A percentile compares a stretch with the other conserved stretches of the same genome.
phyloP scores from a whole-genome alignment of 2,888 invertebrate species.

The Synanthedon formicaeformis region DNA sequence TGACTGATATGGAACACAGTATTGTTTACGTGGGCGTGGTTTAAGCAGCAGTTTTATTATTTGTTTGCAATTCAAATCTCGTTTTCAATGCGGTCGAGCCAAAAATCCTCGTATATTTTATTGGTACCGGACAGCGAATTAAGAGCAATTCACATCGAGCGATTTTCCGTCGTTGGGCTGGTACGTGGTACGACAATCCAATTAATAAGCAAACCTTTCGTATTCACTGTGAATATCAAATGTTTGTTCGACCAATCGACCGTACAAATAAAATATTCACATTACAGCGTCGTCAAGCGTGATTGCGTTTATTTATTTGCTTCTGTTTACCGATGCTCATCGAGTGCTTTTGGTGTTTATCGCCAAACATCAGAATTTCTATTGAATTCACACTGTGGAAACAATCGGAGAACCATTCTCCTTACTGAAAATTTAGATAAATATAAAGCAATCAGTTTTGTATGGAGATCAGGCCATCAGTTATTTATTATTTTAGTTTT shows the following conservation, averaged over 20 bases:
- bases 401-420: no score
- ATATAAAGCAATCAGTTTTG: no score
- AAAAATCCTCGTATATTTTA: constrained; percentile 36
- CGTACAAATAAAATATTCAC: constrained; percentile 59
- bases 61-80: constrained; percentile 38
- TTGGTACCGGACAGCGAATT: constrained; percentile 38
- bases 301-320: constrained; percentile 20
- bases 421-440: no score
- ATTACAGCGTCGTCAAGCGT: constrained; percentile 42
- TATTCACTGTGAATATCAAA: constrained; percentile 59
- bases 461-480: no score
- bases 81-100: constrained; percentile 28
- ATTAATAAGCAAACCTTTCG: constrained; percentile 63
- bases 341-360: neutral
- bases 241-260: constrained; percentile 44
- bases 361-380: neutral
- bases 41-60: constrained; percentile 1
- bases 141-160: constrained; percentile 53
- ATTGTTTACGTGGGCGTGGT: no score
- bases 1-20: no score
- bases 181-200: constrained; percentile 52
- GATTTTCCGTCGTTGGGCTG: constrained; percentile 37
- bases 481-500: no score
- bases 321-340: constrained; percentile 13
- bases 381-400: neutral